A percentile compares a stretch with the other conserved stretches of the same genome.
Conservation (phyloP, 23 tunicate genomes). For the Trididemnum clinides region DNA sequence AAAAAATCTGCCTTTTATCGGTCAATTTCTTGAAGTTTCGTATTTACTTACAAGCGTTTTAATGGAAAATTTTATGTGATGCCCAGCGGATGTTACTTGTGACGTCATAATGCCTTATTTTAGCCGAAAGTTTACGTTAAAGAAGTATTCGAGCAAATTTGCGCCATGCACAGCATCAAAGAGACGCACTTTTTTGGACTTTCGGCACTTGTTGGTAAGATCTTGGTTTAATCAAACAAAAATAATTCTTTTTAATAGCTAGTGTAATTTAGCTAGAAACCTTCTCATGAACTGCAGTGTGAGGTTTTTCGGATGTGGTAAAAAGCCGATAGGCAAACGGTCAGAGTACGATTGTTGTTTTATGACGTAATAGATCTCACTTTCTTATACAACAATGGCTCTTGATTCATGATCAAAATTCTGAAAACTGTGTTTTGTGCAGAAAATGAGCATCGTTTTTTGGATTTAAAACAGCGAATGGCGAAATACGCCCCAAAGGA, state of each 20-base stretch:
- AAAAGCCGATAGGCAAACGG: too few relatives aligned
- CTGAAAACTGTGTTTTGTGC: background rate
- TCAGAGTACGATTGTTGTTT: too few relatives aligned
- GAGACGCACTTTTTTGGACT: conserved; percentile 84
- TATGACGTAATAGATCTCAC: background rate
- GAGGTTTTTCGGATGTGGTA: too few relatives aligned
- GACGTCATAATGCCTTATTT: too few relatives aligned
- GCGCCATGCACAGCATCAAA: conserved; percentile 69
- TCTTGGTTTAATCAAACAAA: too few relatives aligned
- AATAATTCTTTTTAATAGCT: too few relatives aligned
- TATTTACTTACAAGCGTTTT: too few relatives aligned
- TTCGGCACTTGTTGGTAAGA: conserved; percentile 79
- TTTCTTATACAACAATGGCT: background rate
- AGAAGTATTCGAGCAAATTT: conserved; percentile 86
- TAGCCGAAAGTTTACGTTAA: conserved; percentile 72
- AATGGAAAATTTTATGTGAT: too few relatives aligned
- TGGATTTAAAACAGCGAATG: conserved; percentile 69
- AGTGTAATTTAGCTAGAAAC: too few relatives aligned
- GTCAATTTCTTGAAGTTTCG: too few relatives aligned
- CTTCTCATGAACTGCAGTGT: background rate
- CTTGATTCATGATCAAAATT: background rate
- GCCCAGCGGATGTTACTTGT: too few relatives aligned
- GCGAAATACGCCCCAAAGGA: conserved; percentile 90
- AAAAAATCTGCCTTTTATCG: background rate
- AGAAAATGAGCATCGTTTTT: conserved; percentile 89